Evolutionary conservation across 2,113 vertebrate species (phyloP).

Genomic region (Takifugu flavidus): DNA sequence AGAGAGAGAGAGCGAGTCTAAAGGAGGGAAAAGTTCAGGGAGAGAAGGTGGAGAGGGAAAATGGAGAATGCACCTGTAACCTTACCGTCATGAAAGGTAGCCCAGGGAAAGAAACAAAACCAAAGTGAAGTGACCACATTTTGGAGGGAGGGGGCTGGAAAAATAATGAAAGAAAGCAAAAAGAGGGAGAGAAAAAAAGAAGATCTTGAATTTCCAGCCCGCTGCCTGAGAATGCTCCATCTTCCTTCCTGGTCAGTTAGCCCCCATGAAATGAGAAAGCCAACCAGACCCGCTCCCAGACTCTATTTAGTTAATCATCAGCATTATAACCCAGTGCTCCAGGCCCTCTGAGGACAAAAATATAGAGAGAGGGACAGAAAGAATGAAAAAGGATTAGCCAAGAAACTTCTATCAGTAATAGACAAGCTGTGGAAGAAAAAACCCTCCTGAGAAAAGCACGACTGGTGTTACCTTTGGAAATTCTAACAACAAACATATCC

Average conservation of each 20-base stretch:
- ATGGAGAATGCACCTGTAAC: conserved; percentile 72
- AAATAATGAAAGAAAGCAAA: neutral
- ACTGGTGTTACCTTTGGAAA: conserved; percentile 14
- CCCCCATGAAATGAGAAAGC: conserved; percentile 86
- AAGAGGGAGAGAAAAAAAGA: conserved; percentile 37
- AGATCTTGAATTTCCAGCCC: conserved; percentile 74
- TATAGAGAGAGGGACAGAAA: conserved; percentile 58
- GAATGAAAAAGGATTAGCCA: conserved; percentile 62
- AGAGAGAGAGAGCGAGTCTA: conserved; percentile 29
- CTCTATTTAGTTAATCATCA: conserved; percentile 92
- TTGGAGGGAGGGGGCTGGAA: conserved; percentile 51
- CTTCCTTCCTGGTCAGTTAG: conserved; percentile 73
- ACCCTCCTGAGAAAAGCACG: conserved; percentile 40
- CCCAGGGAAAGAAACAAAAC: conserved; percentile 73
- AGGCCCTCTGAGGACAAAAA: conserved; percentile 77
- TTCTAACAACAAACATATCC: conserved; percentile 2
- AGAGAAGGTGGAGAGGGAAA: conserved; percentile 52
- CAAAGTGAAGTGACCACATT: conserved; percentile 63
- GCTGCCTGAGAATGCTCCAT: conserved; percentile 70
- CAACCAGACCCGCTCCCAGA: conserved; percentile 79
- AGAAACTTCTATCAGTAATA: conserved; percentile 53
- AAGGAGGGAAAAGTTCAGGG: conserved; percentile 51
- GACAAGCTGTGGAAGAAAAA: conserved; percentile 52
- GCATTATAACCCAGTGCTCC: conserved; percentile 81
- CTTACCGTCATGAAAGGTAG: conserved; percentile 80